Evolutionary conservation across 2,113 vertebrate species (phyloP).

Genomic region (Pterocles burchelli): DNA sequence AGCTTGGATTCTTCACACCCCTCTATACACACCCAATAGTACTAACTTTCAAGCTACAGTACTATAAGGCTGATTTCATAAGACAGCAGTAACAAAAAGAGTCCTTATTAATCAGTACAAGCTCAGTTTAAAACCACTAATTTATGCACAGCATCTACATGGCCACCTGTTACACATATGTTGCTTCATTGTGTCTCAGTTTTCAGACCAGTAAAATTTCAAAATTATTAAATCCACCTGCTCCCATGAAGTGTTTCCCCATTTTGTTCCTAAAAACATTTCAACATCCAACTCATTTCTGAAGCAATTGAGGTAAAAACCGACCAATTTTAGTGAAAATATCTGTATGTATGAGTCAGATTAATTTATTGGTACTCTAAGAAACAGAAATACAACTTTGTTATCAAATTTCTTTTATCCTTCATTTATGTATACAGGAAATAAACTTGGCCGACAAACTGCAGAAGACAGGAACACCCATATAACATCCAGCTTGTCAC

Average conservation of each 20-base stretch:
- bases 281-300: background rate
- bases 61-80: conserved; percentile 19
- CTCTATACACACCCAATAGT: too few relatives aligned
- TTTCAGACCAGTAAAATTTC: background rate
- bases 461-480: background rate
- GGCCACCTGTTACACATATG: conserved; percentile 49
- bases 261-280: background rate
- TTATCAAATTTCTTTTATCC: background rate
- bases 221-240: background rate
- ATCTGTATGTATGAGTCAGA: background rate
- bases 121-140: conserved; percentile 42
- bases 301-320: background rate
- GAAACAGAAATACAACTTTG: background rate
- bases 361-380: background rate
- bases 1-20: background rate
- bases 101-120: conserved; percentile 7
- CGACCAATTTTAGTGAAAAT: background rate
- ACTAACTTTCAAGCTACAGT: background rate
- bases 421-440: background rate
- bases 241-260: background rate
- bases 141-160: conserved; percentile 20
- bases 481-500: background rate
- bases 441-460: background rate
- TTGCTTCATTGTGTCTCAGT: background rate
- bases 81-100: conserved; percentile 1